Evolutionary conservation across 1,140 invertebrate species (phyloP).

Genomic region (Trichomalopsis sarcophagae): DNA sequence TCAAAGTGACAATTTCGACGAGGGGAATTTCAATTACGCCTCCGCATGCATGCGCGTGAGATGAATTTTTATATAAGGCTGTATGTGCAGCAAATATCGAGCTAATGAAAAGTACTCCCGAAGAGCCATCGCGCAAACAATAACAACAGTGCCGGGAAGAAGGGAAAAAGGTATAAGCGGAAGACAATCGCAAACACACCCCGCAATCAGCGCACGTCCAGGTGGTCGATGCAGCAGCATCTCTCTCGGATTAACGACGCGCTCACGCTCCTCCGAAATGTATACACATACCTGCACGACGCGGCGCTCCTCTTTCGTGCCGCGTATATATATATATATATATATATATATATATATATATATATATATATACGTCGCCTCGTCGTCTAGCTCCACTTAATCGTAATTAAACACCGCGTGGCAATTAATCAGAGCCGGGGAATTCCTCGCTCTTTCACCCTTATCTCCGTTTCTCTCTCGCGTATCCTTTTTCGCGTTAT

Average conservation of each 20-base stretch:
- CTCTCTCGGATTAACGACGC: conserved; percentile 51
- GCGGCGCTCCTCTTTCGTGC: not conserved
- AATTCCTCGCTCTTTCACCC: not conserved
- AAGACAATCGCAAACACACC: not conserved
- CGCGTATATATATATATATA: not conserved
- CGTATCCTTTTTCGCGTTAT: conserved; percentile 25
- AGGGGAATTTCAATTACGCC: not conserved
- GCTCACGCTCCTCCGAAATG: not conserved
- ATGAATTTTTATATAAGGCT: too few relatives aligned
- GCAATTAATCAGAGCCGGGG: conserved; percentile 57
- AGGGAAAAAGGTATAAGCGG: not conserved
- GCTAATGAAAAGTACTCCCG: not conserved
- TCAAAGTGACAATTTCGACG: not conserved
- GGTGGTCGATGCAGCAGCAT: not conserved
- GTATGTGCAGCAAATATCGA: not conserved
- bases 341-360: not conserved
- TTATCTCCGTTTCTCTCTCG: not conserved
- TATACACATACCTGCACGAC: not conserved
- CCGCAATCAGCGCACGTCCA: conserved; percentile 5
- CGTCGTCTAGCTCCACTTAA: conserved; percentile 54
- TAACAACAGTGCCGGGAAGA: not conserved
- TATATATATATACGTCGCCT: not conserved
- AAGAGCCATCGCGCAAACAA: not conserved
- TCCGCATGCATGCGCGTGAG: too few relatives aligned
- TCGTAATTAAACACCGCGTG: conserved; percentile 59